These are phyloP conservation scores for Telmatochromis brachygnathus DNA, from an alignment of 2,113 vertebrate species.

Conservation along the genomic window DNA sequence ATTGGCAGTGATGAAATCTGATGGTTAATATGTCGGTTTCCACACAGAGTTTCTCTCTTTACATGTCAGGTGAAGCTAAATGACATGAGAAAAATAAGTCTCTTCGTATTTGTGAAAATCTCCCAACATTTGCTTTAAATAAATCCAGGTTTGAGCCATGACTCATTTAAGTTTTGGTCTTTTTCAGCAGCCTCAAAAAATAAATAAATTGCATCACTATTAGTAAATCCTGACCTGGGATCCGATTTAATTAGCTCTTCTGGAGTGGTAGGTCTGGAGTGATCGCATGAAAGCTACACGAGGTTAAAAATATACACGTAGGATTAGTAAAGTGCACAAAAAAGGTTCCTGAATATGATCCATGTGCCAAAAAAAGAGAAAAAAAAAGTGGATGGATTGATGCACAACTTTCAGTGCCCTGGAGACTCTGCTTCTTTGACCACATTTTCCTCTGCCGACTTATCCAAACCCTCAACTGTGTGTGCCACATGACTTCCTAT, in stretches of 20 bases:
- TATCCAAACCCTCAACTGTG: not conserved
- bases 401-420: not conserved
- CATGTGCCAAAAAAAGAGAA: not conserved
- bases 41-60: not conserved
- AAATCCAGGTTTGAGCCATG: not conserved
- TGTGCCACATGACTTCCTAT: not conserved
- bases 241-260: not conserved
- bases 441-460: not conserved
- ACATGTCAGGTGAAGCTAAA: conserved; percentile 23
- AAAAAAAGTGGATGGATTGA: not conserved
- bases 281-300: not conserved
- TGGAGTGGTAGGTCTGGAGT: not conserved
- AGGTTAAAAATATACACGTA: not conserved
- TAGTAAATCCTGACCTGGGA: not conserved
- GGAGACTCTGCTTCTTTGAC: not conserved
- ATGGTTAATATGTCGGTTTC: not conserved
- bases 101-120: not conserved
- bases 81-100: conserved; percentile 18
- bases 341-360: not conserved
- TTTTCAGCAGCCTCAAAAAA: not conserved
- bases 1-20: conserved; percentile 38
- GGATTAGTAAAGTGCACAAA: conserved; percentile 21
- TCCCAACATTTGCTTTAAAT: not conserved
- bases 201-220: not conserved
- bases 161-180: not conserved